These are phyloP conservation scores for Achroia grisella DNA, from an alignment of 1,140 invertebrate species.

Conservation along the genomic window DNA sequence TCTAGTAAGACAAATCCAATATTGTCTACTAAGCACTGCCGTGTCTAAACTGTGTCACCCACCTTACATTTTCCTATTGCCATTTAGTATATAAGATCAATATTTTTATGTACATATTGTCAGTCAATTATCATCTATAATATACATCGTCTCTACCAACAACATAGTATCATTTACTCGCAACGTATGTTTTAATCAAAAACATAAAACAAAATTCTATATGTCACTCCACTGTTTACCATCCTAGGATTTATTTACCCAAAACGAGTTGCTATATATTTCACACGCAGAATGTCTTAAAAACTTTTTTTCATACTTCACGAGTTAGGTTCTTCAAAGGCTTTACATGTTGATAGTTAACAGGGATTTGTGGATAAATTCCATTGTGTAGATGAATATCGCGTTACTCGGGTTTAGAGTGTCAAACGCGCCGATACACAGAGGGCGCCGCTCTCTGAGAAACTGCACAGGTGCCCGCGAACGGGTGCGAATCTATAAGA, in stretches of 20 bases:
- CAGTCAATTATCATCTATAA: no score
- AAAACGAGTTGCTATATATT: background rate
- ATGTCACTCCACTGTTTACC: background rate
- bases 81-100: no score
- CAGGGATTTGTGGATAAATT: conserved; percentile 19
- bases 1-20: no score
- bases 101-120: no score
- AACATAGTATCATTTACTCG: no score
- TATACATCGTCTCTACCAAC: no score
- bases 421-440: conserved; percentile 44
- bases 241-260: no score
- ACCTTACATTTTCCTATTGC: no score
- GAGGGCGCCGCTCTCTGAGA: conserved; percentile 29
- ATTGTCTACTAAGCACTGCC: no score
- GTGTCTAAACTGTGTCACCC: no score
- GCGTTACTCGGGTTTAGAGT: conserved; percentile 41
- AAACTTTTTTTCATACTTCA: background rate
- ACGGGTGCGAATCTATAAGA: conserved; percentile 22
- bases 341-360: conserved; percentile 5
- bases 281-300: conserved; percentile 1
- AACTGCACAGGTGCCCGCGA: conserved; percentile 42
- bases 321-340: background rate
- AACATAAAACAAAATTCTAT: background rate
- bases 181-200: background rate
- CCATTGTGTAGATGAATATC: conserved; percentile 41